A percentile compares a stretch with the other conserved stretches of the same genome.
phyloP scores from a whole-genome alignment of 2,888 invertebrate species.

The Priocnemis perturbator region DNA sequence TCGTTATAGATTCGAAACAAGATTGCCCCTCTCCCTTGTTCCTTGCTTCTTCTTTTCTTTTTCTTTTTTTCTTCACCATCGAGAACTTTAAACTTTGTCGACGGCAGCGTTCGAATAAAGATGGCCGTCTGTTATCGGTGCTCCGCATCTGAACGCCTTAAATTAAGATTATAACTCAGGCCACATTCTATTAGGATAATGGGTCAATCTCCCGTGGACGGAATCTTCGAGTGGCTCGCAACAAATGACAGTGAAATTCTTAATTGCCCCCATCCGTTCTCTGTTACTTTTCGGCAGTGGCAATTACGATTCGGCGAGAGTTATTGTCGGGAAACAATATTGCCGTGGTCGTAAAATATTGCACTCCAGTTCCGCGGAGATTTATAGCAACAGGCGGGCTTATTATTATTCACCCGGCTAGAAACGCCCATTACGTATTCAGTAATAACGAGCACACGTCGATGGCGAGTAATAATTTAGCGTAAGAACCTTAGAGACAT shows the following conservation, averaged over 20 bases:
- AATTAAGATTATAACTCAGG: slow-evolving; percentile 47
- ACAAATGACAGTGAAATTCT: too few species aligned
- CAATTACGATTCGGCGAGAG: too few species aligned
- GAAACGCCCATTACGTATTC: slow-evolving; percentile 1
- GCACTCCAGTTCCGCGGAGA: slow-evolving; percentile 3
- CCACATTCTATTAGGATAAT: slow-evolving; percentile 34
- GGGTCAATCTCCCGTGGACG: slow-evolving; percentile 30
- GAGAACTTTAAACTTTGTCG: slow-evolving; percentile 15
- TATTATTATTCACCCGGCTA: slow-evolving; percentile 4
- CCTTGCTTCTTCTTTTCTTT: background rate
- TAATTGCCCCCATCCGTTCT: too few species aligned
- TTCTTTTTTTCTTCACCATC: too few species aligned
- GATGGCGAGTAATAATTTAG: slow-evolving; percentile 19
- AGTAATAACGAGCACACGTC: background rate
- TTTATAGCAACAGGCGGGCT: slow-evolving; percentile 6
- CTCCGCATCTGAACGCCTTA: slow-evolving; percentile 36
- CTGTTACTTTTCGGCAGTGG: too few species aligned
- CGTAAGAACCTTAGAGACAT: slow-evolving; percentile 2
- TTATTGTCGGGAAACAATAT: too few species aligned
- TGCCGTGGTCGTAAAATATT: too few species aligned
- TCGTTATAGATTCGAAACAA: slow-evolving; percentile 64
- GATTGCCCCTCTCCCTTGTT: slow-evolving; percentile 39
- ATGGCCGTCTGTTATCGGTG: slow-evolving; percentile 44
- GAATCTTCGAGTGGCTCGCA: too few species aligned
- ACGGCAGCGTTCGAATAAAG: slow-evolving; percentile 41